A percentile compares a stretch with the other conserved stretches of the same genome.
These are phyloP conservation scores for Drosophila mulleri DNA, from an alignment of 2,888 invertebrate species.

Conservation along the genomic window DNA sequence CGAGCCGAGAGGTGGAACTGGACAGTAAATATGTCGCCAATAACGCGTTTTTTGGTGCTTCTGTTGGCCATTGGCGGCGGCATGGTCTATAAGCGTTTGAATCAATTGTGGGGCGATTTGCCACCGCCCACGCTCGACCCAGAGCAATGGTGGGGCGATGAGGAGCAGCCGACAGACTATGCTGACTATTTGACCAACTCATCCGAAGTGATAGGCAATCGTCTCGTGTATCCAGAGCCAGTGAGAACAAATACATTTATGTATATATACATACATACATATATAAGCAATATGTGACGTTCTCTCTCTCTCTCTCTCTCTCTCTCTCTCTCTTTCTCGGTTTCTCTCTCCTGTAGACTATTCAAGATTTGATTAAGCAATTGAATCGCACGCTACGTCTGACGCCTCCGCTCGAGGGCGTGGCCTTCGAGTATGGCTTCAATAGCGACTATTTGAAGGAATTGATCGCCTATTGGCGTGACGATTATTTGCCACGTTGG, in stretches of 20 bases:
- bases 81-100: conserved; percentile 67
- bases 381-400: conserved; percentile 86
- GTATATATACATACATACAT: not conserved
- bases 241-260: conserved; percentile 36
- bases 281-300: not conserved
- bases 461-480: conserved; percentile 92
- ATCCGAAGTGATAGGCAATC: conserved; percentile 70
- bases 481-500: conserved; percentile 90
- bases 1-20: conserved; percentile 14
- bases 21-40: conserved; percentile 58
- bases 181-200: conserved; percentile 70
- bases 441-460: conserved; percentile 89
- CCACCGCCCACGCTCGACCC: conserved; percentile 66
- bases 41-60: conserved; percentile 66
- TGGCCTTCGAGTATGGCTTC: conserved; percentile 92
- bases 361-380: conserved; percentile 87
- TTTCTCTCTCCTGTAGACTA: conserved; percentile 83
- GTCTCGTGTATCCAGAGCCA: conserved; percentile 61
- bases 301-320: not conserved
- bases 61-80: conserved; percentile 70
- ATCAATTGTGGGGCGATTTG: conserved; percentile 59
- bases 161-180: conserved; percentile 72
- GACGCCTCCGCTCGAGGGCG: conserved; percentile 88
- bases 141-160: conserved; percentile 83
- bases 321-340: too few relatives aligned